Evolutionary conservation across 2,113 vertebrate genomes (phyloP), one percentile per base, ranked within the genome.

Genomic region (Leptobrachium leishanense): DNA sequence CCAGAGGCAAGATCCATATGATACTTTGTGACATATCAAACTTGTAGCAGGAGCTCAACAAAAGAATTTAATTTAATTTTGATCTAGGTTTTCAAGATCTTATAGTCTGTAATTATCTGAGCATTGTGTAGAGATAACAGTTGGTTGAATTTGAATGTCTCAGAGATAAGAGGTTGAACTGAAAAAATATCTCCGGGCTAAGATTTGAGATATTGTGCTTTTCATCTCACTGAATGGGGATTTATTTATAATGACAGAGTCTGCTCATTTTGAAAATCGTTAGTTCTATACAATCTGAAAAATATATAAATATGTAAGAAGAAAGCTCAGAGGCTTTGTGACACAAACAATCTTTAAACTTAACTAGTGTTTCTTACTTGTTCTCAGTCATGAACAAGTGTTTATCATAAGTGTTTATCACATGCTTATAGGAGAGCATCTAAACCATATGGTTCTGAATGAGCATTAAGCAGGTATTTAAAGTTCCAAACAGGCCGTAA

Each of bases 41-140:
- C 42, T 15, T 80, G 20, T 10, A 74, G 74, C 77, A 74, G 62
- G 20, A 42, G n/a, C 71, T 68, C 68, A 59, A 80, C 71, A 80
- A 74, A 80, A 62, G 63, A 74, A 74, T 68, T 74, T 80, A 80
- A 80, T 74, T 80, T 50, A 63, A 68, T 68, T 74, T 80, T 80
- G 70, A 80, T 74, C 64, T 68, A n/a, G 41, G 65, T 74, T 73
- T 72, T 68, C 55, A 9, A 74, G 77, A 80, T 80, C 46, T 68
- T 70, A 63, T 43, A 20, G 43, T 54, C 71, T 59, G 53, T 67
- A 80, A 80, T 80, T 80, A 80, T 68, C 57, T n/a, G 39, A 46
- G 50, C 64, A 80, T 68, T 74, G 77, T 80, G 65, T 67, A 42
- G 71, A 73, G 77, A 80, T 80, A 80, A 73, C 59, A 31, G 62